Base-by-base conservation (phyloP, 2,113 vertebrate species). In the Pseudolaguvia tuberculata region DNA sequence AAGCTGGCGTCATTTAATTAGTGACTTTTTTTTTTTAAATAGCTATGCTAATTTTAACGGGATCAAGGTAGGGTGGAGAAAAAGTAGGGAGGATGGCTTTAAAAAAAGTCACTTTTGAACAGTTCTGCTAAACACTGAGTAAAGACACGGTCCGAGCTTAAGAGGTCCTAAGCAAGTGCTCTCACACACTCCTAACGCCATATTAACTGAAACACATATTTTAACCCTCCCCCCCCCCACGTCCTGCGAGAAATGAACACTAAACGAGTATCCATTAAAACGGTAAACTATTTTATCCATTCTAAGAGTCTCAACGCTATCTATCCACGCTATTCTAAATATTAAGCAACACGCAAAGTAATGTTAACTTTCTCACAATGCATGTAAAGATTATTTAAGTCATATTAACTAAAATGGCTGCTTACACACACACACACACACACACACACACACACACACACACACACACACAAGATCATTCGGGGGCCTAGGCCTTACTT, bases 401-500 rank as follows among this genome's bases (percentile, higher is more conserved):
- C 21, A 21, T 18, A 66, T 14, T 18, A 25, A 53, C 31, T 55
- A 29, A 42, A 18, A 63, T 52, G 8, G 27, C 39, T 48, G 15
- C 17, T 47, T 47, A 29, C 10, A 12, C 9, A 31, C 50, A 15
- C 57, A 61, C 31, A 72, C 10, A 12, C 8, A 31, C 48, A 15
- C 45, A 61, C 21, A 72, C 9, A 23, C 17, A 18, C 2, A 50
- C 15, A 9, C 9, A 56, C 45, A 23, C 35, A 75, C 61, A 66
- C n/a, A 75, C 72, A 75, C 29, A 23, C 29, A 79, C 78, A 75
- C 65, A 59, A 72, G 72, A 72, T 53, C 53, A 67, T 61, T 20
- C 76, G 76, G 74, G n/a, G 76, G 72, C 79, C 72, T 68, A 78
- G 79, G 71, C 75, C 71, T 78, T 66, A 51, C 27, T 66, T 70